Evolutionary conservation across 2,797 vertebrate genomes (phyloP).

Genomic region (Pterois miles): DNA sequence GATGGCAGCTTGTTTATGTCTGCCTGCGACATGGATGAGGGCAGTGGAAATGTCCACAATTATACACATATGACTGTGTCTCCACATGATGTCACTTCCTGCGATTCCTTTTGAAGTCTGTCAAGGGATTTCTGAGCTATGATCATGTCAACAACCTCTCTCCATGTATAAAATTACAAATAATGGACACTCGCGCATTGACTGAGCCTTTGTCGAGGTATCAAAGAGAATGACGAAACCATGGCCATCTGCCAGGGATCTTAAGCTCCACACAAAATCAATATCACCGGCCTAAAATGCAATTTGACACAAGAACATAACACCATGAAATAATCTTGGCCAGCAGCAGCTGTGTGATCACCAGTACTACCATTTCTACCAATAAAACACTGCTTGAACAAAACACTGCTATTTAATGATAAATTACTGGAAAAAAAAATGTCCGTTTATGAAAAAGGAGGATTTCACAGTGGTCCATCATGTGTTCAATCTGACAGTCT

Average conservation of each 20-base stretch:
- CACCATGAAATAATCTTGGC: constrained; percentile 41
- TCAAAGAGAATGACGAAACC: constrained; percentile 27
- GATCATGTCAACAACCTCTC: not conserved
- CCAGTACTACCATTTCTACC: constrained; percentile 10
- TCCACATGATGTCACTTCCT: not conserved
- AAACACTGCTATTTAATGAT: constrained; percentile 6
- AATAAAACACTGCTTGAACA: constrained; percentile 24
- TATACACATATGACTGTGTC: not conserved
- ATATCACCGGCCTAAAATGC: constrained; percentile 56
- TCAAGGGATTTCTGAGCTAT: not conserved
- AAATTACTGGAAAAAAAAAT: constrained; percentile 3
- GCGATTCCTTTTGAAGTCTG: not conserved
- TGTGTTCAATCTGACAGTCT: constrained; percentile 14
- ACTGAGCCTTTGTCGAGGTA: constrained; percentile 2
- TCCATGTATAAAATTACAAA: constrained; percentile 42
- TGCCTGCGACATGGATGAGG: not conserved
- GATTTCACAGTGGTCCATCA: constrained; percentile 23
- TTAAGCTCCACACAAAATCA: constrained; percentile 59
- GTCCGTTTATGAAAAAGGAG: constrained; percentile 21
- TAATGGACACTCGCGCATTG: constrained; percentile 16
- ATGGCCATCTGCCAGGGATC: constrained; percentile 56
- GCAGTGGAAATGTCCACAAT: not conserved
- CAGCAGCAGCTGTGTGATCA: constrained; percentile 34
- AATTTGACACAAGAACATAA: constrained; percentile 58
- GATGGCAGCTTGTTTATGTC: not conserved